phyloP scores from a whole-genome alignment of 1,140 invertebrate genomes.

The Calosoma granatense region DNA sequence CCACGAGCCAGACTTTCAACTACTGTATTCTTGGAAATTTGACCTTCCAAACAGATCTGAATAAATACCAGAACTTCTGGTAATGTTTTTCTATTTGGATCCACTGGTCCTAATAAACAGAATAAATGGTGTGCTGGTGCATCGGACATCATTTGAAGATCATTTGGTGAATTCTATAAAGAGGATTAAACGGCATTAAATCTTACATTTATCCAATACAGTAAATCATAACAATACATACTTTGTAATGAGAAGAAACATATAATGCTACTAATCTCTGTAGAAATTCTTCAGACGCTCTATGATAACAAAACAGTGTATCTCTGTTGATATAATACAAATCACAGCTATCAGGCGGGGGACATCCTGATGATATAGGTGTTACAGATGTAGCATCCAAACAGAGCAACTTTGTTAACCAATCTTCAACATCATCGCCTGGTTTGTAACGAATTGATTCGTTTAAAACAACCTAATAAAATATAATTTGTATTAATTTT shows the following conservation, averaged over 20 bases:
- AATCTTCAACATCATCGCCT: constrained; percentile 81
- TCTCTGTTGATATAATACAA: constrained; percentile 89
- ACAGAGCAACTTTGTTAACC: constrained; percentile 88
- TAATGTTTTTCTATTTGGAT: constrained; percentile 55
- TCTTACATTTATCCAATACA: constrained; percentile 5
- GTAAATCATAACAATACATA: constrained; percentile 26
- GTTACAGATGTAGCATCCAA: constrained; percentile 67
- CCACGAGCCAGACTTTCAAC: constrained; percentile 70
- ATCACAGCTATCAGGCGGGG: constrained; percentile 79
- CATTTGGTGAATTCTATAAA: constrained; percentile 90
- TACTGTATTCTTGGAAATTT: constrained; percentile 75
- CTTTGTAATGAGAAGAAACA: constrained; percentile 97
- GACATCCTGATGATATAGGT: constrained; percentile 63
- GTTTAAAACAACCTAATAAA: constrained; percentile 58
- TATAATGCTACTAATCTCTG: constrained; percentile 87
- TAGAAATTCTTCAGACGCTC: constrained; percentile 89
- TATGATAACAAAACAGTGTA: constrained; percentile 94
- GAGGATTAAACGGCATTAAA: constrained; percentile 15
- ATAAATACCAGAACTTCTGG: constrained; percentile 89
- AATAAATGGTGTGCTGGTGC: constrained; percentile 97
- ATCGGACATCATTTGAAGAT: constrained; percentile 97
- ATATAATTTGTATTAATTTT: background rate
- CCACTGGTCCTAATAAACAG: constrained; percentile 81
- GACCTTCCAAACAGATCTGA: constrained; percentile 93
- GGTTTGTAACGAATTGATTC: constrained; percentile 92